Conservation (phyloP, 1,140 invertebrate genomes). For the Trachelipus rathkii region DNA sequence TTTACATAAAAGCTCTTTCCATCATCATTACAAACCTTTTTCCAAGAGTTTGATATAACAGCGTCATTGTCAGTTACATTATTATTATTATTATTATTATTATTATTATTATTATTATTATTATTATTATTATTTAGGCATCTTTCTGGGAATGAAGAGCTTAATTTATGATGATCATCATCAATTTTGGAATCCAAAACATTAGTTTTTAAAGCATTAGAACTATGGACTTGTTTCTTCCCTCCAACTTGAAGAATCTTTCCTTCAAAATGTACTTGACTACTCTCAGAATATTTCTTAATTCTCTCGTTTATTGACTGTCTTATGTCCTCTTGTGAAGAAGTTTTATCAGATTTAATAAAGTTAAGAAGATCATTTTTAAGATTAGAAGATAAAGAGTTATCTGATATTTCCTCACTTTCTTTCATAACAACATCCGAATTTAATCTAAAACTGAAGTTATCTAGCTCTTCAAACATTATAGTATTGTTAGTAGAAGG, state of each 20-base stretch:
- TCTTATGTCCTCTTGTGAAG: background rate
- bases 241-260: background rate
- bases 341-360: background rate
- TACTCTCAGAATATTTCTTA: background rate
- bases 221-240: background rate
- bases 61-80: too few relatives aligned
- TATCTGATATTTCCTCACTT: background rate
- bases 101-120: too few relatives aligned
- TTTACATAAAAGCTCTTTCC: background rate
- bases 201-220: background rate
- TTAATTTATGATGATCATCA: background rate
- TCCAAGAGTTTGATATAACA: too few relatives aligned
- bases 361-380: background rate
- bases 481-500: too few relatives aligned
- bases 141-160: background rate
- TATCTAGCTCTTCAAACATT: too few relatives aligned
- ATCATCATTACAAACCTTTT: background rate
- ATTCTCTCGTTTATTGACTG: background rate
- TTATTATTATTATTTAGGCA: too few relatives aligned
- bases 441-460: too few relatives aligned
- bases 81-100: too few relatives aligned
- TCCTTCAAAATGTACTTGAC: slow-evolving; percentile 3
- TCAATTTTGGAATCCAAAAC: background rate
- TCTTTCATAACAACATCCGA: too few relatives aligned
- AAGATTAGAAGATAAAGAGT: background rate